Conservation (phyloP, 2,888 invertebrate genomes). For the Aporophyla nigra region DNA sequence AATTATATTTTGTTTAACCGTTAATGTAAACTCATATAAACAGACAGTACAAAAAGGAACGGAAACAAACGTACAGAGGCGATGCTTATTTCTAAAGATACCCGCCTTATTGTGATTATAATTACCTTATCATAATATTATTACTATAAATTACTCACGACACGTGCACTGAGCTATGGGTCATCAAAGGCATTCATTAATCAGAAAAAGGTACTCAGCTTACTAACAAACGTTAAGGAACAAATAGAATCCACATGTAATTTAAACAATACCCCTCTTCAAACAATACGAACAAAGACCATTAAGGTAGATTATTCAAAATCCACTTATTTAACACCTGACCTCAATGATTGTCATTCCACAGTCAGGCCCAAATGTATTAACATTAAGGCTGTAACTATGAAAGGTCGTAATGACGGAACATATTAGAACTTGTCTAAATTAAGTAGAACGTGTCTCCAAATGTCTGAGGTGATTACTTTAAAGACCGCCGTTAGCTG, state of each 20-base stretch:
- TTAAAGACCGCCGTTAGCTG: slow-evolving; percentile 73
- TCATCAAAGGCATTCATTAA: slow-evolving; percentile 35
- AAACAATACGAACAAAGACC: slow-evolving; percentile 41
- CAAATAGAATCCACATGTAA: slow-evolving; percentile 20
- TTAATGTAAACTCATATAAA: background rate
- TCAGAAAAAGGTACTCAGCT: slow-evolving; percentile 3
- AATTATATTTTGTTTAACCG: too few species aligned
- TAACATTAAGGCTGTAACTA: slow-evolving; percentile 66
- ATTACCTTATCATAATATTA: slow-evolving; percentile 14
- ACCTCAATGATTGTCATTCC: slow-evolving; percentile 65
- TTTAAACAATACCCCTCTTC: slow-evolving; percentile 29
- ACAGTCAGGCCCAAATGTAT: slow-evolving; percentile 60
- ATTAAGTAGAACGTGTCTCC: slow-evolving; percentile 75
- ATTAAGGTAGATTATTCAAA: slow-evolving; percentile 58
- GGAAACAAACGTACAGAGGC: too few species aligned
- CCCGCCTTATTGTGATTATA: background rate
- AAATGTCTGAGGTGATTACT: slow-evolving; percentile 74
- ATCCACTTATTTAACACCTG: slow-evolving; percentile 60
- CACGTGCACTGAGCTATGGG: slow-evolving; percentile 21
- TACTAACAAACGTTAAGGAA: slow-evolving; percentile 32
- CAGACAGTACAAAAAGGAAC: background rate
- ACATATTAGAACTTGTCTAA: slow-evolving; percentile 75
- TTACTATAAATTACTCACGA: slow-evolving; percentile 20
- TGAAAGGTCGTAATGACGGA: slow-evolving; percentile 70
- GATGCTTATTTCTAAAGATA: background rate